phyloP scores from a whole-genome alignment of 2,888 invertebrate species.

The Phyllotreta striolata region DNA sequence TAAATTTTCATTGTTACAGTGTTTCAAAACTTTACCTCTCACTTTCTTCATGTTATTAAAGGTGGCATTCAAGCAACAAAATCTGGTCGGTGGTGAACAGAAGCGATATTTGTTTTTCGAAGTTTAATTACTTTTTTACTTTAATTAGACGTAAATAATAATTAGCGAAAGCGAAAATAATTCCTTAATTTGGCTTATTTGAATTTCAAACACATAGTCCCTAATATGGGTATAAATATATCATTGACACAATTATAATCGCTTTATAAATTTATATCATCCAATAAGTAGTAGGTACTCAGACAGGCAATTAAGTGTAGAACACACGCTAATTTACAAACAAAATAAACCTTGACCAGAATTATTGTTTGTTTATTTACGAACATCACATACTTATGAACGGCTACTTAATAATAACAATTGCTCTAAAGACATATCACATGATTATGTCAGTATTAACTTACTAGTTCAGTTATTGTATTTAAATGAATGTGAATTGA shows the following conservation, averaged over 20 bases:
- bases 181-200: too few relatives aligned
- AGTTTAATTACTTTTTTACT: not conserved
- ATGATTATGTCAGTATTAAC: conserved; percentile 7
- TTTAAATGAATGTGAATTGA: too few relatives aligned
- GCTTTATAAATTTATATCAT: not conserved
- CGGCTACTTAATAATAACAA: not conserved
- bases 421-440: not conserved
- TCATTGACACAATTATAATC: too few relatives aligned
- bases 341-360: conserved; percentile 39
- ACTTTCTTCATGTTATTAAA: conserved; percentile 5
- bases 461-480: not conserved
- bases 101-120: not conserved
- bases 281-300: conserved; percentile 6
- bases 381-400: conserved; percentile 10
- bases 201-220: too few relatives aligned
- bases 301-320: conserved; percentile 23
- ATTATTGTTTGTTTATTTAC: conserved; percentile 31
- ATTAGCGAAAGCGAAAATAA: too few relatives aligned
- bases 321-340: conserved; percentile 33
- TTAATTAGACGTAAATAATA: too few relatives aligned
- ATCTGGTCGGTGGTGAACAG: not conserved
- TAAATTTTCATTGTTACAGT: conserved; percentile 8
- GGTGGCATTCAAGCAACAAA: not conserved
- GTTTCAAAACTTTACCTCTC: conserved; percentile 7
- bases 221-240: too few relatives aligned